Conservation (phyloP, 2,113 vertebrate species). For the Ibidorhyncha struthersii region DNA sequence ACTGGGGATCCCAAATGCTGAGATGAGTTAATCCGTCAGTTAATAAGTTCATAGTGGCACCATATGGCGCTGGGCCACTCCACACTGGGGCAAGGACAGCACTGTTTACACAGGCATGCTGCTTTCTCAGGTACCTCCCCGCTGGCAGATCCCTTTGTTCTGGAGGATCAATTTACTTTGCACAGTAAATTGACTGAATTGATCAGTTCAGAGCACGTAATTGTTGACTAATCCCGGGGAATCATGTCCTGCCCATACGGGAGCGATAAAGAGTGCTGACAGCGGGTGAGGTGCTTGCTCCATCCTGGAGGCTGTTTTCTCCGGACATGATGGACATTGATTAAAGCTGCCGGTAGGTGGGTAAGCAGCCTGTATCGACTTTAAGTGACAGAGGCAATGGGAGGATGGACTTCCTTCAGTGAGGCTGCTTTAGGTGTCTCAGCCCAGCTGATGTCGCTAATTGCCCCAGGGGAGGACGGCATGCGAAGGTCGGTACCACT, state of each 20-base stretch:
- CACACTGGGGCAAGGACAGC: constrained; percentile 82
- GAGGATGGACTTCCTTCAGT: neutral
- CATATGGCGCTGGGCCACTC: constrained; percentile 89
- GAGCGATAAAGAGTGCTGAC: constrained; percentile 83
- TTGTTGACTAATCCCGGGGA: constrained; percentile 90
- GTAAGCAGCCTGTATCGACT: constrained; percentile 51
- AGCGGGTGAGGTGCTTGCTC: constrained; percentile 51
- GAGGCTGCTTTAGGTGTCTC: neutral
- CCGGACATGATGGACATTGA: constrained; percentile 71
- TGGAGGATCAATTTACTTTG: constrained; percentile 92
- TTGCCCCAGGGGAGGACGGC: neutral
- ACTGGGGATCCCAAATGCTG: constrained; percentile 79
- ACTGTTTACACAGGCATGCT: constrained; percentile 91
- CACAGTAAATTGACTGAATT: constrained; percentile 92
- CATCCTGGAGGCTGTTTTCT: constrained; percentile 57
- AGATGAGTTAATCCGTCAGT: constrained; percentile 92
- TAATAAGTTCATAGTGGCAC: constrained; percentile 97
- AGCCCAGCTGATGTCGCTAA: neutral
- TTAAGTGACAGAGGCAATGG: neutral
- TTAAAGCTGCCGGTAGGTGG: constrained; percentile 77
- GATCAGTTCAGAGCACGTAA: constrained; percentile 91
- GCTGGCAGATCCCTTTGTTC: constrained; percentile 86
- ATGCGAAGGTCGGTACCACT: rapidly evolving
- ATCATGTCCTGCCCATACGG: constrained; percentile 90
- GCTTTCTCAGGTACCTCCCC: constrained; percentile 93